Conservation (phyloP, 2,888 invertebrate genomes). For the Teinopalpus imperialis region DNA sequence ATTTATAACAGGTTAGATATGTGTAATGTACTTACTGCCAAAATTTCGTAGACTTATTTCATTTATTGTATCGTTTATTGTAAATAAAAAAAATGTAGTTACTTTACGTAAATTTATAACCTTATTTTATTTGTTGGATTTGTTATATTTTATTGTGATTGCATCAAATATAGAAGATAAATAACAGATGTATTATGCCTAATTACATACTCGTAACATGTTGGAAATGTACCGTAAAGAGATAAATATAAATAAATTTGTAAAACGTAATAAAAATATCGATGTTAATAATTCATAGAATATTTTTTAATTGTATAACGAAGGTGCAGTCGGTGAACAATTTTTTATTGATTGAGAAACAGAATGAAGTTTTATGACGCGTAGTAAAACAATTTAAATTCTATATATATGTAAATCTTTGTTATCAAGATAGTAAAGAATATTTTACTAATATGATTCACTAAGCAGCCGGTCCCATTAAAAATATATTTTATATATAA, state of each 20-base stretch:
- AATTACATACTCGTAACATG: conserved; percentile 35
- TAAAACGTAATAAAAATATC: conserved; percentile 34
- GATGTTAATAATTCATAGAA: conserved; percentile 36
- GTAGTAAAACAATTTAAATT: too few species aligned
- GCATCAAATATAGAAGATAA: conserved; percentile 35
- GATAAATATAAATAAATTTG: conserved; percentile 30
- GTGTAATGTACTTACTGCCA: conserved; percentile 16
- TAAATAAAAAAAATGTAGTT: not conserved
- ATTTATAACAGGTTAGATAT: too few species aligned
- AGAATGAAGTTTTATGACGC: too few species aligned
- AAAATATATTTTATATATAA: not conserved
- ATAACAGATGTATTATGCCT: conserved; percentile 36
- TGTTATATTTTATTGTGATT: conserved; percentile 28
- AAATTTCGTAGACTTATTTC: not conserved
- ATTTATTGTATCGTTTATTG: too few species aligned
- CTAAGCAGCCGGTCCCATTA: too few species aligned
- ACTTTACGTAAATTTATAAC: not conserved
- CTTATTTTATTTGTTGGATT: conserved; percentile 5
- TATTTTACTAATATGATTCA: too few species aligned
- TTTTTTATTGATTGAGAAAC: conserved; percentile 17
- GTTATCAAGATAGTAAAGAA: too few species aligned
- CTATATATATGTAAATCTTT: too few species aligned
- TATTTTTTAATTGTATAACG: conserved; percentile 32
- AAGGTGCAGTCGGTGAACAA: conserved; percentile 36
- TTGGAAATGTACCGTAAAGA: conserved; percentile 29